A percentile compares a stretch with the other conserved stretches of the same genome.
Evolutionary conservation across 1,140 invertebrate genomes (phyloP).

Genomic region (Halesus radiatus): DNA sequence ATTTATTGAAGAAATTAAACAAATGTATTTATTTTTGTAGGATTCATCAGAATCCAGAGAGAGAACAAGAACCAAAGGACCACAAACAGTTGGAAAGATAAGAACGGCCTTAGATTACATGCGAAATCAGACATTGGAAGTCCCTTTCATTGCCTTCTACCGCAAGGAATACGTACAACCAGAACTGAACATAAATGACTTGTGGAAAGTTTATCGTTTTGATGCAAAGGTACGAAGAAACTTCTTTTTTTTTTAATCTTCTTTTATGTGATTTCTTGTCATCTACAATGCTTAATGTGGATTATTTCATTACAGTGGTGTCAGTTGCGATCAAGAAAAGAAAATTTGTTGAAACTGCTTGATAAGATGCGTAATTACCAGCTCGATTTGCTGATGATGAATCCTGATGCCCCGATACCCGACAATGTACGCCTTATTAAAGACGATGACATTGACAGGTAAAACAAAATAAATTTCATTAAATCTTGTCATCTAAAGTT

Average conservation of each 20-base stretch:
- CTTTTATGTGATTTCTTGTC: neutral
- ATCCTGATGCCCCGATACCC: conserved; percentile 86
- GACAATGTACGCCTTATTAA: conserved; percentile 87
- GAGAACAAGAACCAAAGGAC: conserved; percentile 60
- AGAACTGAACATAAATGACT: conserved; percentile 93
- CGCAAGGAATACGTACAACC: conserved; percentile 98
- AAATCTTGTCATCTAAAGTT: neutral
- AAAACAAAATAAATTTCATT: conserved; percentile 7
- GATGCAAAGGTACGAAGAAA: conserved; percentile 84
- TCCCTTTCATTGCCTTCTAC: conserved; percentile 99
- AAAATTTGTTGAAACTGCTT: conserved; percentile 86
- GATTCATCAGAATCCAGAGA: conserved; percentile 72
- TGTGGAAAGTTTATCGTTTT: conserved; percentile 97
- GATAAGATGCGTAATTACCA: conserved; percentile 95
- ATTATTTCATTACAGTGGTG: conserved; percentile 80
- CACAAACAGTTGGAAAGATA: conserved; percentile 83
- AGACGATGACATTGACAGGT: conserved; percentile 89
- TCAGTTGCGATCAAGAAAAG: conserved; percentile 89
- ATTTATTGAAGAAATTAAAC: no score
- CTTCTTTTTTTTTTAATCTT: conserved; percentile 5
- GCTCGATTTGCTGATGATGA: conserved; percentile 85
- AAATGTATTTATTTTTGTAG: conserved; percentile 58
- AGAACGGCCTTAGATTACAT: conserved; percentile 96
- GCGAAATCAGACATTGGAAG: conserved; percentile 94
- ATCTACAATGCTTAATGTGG: conserved; percentile 1